phyloP scores from a whole-genome alignment of 2,113 vertebrate genomes.

The Ochotona princeps region DNA sequence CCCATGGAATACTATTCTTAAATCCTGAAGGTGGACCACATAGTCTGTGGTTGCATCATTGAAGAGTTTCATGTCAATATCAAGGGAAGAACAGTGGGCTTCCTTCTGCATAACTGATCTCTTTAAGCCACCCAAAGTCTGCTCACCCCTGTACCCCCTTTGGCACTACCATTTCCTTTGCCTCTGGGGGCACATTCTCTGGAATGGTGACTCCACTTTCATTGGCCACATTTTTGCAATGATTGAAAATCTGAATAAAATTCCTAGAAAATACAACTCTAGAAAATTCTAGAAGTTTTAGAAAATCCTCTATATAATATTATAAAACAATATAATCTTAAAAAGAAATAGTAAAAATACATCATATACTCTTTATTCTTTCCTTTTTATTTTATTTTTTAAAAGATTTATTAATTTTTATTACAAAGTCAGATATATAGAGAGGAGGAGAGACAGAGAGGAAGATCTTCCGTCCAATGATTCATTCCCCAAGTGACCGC shows the following conservation, averaged over 20 bases:
- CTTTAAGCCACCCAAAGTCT: neutral
- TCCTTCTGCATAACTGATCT: neutral
- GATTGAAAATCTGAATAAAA: neutral
- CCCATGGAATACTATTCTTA: neutral
- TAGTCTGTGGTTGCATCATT: neutral
- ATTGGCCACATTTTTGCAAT: conserved; percentile 5
- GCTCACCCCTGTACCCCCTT: neutral
- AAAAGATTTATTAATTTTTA: too few species aligned
- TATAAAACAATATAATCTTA: too few species aligned
- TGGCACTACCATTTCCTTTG: neutral
- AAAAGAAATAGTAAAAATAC: conserved; percentile 44
- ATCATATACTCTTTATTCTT: too few species aligned
- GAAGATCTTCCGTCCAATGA: too few species aligned
- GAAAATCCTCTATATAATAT: too few species aligned
- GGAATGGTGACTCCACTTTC: neutral
- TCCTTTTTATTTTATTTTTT: too few species aligned
- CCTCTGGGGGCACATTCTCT: neutral
- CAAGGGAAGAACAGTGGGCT: neutral
- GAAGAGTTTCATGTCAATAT: neutral
- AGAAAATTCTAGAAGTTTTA: too few species aligned
- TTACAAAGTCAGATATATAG: too few species aligned
- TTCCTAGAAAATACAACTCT: neutral
- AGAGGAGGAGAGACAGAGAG: too few species aligned
- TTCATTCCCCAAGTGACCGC: too few species aligned
- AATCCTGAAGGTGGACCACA: neutral